Evolutionary conservation across 1,140 invertebrate species (phyloP), one percentile per base, ranked within the genome.

Genomic region (Aphelinus certus): DNA sequence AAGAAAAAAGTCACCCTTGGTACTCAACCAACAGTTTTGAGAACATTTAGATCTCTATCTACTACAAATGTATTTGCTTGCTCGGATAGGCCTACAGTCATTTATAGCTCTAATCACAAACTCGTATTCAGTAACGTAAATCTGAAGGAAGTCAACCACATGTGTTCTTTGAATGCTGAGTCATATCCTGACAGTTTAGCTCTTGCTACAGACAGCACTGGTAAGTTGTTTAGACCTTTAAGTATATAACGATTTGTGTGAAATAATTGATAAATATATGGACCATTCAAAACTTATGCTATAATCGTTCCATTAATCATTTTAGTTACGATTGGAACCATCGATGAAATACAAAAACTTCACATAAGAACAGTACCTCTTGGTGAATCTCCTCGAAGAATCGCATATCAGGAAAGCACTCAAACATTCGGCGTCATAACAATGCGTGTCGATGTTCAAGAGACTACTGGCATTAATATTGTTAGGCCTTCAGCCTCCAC

Each of bases 101-200:
- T 99, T 78, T 99, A 99, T 88, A 98, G 97, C 6, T 98, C 96
- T 6, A 99, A 99, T 89, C 96, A 99, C 83, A 99, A 99, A 88
- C 89, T 99, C 3, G 97, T 99, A 0, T 99, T 99, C 88, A 99
- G 97, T 45, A 99, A 99, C 89, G 98, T 99, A 1, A 99, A 99
- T 88, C 89, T 99, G 7, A 97, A 97, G 85, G 96, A 99, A 88
- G 98, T 99, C 0, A 97, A 96, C 83, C 96, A 99, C 83, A 99
- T 99, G 97, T 99, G 98, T 87, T 97, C 97, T 0, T 86, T 99
- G 1, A 98, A 99, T 88, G 95, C 97, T 0, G 93, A 96, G 82
- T 94, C 95, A 0, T 99, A 98, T 89, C 95, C 96, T 0, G 96
- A 98, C 85, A 96, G 96, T 88, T 91, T 99, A 82, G 97, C 97